Conservation (phyloP, 2,797 vertebrate species). For the Acanthurus tractus region DNA sequence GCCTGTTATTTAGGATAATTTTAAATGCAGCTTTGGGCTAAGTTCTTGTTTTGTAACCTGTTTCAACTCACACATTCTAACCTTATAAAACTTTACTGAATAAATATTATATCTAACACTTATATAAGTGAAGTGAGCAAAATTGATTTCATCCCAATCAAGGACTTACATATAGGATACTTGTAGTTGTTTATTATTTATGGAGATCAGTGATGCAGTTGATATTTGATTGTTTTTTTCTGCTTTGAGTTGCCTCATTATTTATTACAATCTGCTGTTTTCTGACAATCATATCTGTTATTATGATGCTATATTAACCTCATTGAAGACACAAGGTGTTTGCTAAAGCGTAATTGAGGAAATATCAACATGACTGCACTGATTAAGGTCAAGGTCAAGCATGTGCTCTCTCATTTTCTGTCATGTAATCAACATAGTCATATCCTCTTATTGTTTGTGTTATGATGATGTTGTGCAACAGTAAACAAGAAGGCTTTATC, state of each 20-base stretch:
- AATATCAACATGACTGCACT: conserved; percentile 23
- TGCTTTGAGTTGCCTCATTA: conserved; percentile 3
- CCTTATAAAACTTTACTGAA: conserved; percentile 2
- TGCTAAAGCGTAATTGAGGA: conserved; percentile 2
- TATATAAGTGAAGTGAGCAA: conserved; percentile 4
- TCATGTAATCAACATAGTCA: not conserved
- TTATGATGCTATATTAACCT: conserved; percentile 8
- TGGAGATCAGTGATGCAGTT: conserved; percentile 2
- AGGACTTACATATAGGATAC: conserved; percentile 6
- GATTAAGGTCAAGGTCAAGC: conserved; percentile 22
- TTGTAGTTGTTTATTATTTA: conserved; percentile 7
- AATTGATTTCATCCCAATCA: conserved; percentile 9
- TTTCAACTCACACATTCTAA: not conserved
- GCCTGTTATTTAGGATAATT: conserved; percentile 11
- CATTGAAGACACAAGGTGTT: not conserved
- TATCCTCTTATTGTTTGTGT: not conserved
- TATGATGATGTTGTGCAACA: too few relatives aligned
- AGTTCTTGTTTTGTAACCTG: not conserved
- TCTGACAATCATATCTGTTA: not conserved
- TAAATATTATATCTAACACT: not conserved
- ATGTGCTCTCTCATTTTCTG: not conserved
- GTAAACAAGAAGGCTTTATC: too few relatives aligned
- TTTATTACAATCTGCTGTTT: not conserved
- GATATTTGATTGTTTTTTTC: not conserved
- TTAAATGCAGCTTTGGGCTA: not conserved